Base-by-base conservation (phyloP, 2,113 vertebrate genomes). In the Bettongia penicillata region DNA sequence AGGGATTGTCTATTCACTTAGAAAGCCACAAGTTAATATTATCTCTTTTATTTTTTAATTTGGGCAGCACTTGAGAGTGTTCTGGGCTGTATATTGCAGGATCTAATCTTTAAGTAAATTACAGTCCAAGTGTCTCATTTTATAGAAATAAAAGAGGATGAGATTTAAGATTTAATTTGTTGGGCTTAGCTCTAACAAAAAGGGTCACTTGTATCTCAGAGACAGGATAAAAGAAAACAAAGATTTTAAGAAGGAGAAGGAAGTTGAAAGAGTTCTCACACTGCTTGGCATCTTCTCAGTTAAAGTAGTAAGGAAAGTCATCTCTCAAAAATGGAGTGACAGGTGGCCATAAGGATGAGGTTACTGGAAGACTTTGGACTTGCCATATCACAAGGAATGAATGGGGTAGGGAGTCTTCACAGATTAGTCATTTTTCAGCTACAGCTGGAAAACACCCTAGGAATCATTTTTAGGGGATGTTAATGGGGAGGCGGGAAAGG, bases 271-370 rank as follows among this genome's bases (percentile, higher is more conserved):
- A 43, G 19, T 22, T 84, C 37, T 22, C n/a, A 84, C 1, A 22
- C 16, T 84, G 2, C 16, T 84, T 84, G 68, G 68, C 7, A 8
- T 84, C n/a, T 84, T 22, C 14, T n/a, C n/a, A 84, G 37, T 43
- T 84, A 84, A 84, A 0, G 1, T 43, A 84, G 16, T 19, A 84
- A 6, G 37, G 37, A 43, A 77, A 16, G 68, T 43, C 37, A 43
- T 84, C 16, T 77, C 19, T 2, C 68, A 43, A 43, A 16, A 84
- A n/a, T 84, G 68, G 37, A 77, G 14, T 5, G 8, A 14, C 10
- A 99, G 99, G 99, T 98, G 89, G 99, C 99, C 89, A 99, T 99
- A 98, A 98, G 68, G 37, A 43, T n/a, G 37, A 6, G 16, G 68
- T 84, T 22, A 84, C 22, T 84, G 16, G 16, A 22, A 84, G 43